These are phyloP conservation scores for Microplitis manilae DNA, from an alignment of 2,888 invertebrate genomes.

Conservation along the genomic window DNA sequence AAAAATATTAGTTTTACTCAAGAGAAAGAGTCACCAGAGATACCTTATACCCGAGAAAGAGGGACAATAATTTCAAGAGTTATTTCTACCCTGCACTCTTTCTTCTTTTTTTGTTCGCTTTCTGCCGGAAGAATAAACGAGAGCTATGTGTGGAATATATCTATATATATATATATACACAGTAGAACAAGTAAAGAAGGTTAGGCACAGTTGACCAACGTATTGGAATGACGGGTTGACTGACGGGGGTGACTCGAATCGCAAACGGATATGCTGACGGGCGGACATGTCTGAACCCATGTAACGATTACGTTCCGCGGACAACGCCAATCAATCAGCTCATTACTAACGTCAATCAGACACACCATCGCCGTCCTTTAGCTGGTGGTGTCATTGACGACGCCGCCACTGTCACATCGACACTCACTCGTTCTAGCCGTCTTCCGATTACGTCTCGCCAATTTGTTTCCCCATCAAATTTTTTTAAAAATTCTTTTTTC, in stretches of 20 bases:
- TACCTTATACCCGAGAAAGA: neutral
- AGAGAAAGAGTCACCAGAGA: neutral
- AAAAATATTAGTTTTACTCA: slow-evolving; percentile 2
- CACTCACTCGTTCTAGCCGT: slow-evolving; percentile 40
- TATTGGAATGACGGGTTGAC: slow-evolving; percentile 42
- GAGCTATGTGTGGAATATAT: neutral
- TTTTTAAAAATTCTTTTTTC: neutral
- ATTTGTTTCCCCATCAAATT: neutral
- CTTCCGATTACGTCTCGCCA: slow-evolving; percentile 25
- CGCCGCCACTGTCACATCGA: slow-evolving; percentile 10
- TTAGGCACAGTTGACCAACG: slow-evolving; percentile 35
- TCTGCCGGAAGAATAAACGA: neutral
- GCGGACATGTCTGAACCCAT: slow-evolving; percentile 53
- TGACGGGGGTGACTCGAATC: slow-evolving; percentile 47
- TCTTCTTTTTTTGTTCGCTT: neutral
- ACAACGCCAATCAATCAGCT: slow-evolving; percentile 66
- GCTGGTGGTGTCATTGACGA: slow-evolving; percentile 35
- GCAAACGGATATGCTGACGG: slow-evolving; percentile 41
- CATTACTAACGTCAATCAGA: slow-evolving; percentile 63
- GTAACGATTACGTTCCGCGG: slow-evolving; percentile 63
- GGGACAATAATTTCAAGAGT: neutral
- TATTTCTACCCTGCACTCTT: neutral
- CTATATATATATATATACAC: too few relatives aligned
- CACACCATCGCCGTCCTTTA: slow-evolving; percentile 26
- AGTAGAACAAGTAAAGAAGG: slow-evolving; percentile 12